Percentiles rank a stretch among this genome's conserved stretches.
These are phyloP conservation scores for Tenthredo mesomela DNA, from an alignment of 2,888 invertebrate species.

Conservation along the genomic window DNA sequence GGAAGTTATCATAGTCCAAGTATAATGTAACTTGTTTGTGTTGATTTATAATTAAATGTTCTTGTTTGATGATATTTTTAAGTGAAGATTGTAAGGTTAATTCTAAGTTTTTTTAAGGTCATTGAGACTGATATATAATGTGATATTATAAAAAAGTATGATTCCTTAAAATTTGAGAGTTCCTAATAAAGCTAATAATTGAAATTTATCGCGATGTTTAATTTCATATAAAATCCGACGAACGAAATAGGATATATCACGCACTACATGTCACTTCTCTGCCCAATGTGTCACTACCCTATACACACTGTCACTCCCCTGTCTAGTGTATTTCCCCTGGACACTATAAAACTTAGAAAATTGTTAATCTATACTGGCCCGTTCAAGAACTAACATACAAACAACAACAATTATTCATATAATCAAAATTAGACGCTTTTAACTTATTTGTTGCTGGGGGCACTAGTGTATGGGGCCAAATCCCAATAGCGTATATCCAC, in stretches of 20 bases:
- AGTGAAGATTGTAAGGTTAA: no score
- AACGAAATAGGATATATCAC: not conserved
- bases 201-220: not conserved
- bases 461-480: not conserved
- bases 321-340: not conserved
- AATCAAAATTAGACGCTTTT: not conserved
- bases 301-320: not conserved
- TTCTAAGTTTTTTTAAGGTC: no score
- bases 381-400: conserved; percentile 7
- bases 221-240: not conserved
- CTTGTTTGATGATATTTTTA: no score
- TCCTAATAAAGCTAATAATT: conserved; percentile 16
- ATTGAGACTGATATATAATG: no score
- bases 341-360: conserved; percentile 8
- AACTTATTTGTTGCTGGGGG: not conserved
- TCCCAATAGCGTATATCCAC: conserved; percentile 19
- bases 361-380: not conserved
- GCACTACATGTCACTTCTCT: not conserved
- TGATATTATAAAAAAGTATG: no score
- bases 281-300: not conserved
- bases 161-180: not conserved
- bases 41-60: no score
- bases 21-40: no score
- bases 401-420: not conserved
- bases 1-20: no score